Conservation (phyloP, 2,888 invertebrate species). For the Charanyca ferruginea region DNA sequence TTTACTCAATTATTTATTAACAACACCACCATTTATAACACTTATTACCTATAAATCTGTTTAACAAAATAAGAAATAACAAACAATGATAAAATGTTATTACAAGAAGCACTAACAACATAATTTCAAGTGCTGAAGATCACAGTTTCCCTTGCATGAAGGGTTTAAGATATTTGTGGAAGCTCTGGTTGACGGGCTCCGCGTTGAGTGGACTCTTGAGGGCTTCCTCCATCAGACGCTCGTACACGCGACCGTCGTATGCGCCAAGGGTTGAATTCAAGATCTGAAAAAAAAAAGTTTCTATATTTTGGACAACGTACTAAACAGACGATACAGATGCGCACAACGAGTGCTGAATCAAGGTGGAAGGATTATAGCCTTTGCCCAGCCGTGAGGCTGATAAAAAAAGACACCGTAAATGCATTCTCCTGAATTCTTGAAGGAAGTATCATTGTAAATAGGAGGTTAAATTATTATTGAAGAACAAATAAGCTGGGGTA, state of each 20-base stretch:
- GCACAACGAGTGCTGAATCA: too few relatives aligned
- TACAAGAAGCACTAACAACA: background rate
- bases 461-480: too few relatives aligned
- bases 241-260: constrained; percentile 96
- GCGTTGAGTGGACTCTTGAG: constrained; percentile 95
- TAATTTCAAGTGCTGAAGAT: constrained; percentile 54
- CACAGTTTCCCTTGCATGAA: constrained; percentile 94
- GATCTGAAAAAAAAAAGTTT: constrained; percentile 72
- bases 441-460: too few relatives aligned
- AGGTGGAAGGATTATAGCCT: too few relatives aligned
- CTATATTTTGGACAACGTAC: too few relatives aligned
- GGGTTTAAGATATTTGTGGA: constrained; percentile 94
- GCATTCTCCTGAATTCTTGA: too few relatives aligned
- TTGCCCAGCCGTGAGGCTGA: too few relatives aligned
- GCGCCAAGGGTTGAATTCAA: constrained; percentile 94
- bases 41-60: background rate
- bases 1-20: constrained; percentile 49
- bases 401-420: too few relatives aligned
- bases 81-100: background rate
- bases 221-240: constrained; percentile 95
- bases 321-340: too few relatives aligned
- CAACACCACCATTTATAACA: background rate
- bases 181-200: constrained; percentile 94
- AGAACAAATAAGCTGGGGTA: too few relatives aligned
- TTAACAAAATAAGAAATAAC: background rate